These are phyloP conservation scores for Porites lutea DNA, from an alignment of 64 coral and sea anemone species.

Conservation along the genomic window DNA sequence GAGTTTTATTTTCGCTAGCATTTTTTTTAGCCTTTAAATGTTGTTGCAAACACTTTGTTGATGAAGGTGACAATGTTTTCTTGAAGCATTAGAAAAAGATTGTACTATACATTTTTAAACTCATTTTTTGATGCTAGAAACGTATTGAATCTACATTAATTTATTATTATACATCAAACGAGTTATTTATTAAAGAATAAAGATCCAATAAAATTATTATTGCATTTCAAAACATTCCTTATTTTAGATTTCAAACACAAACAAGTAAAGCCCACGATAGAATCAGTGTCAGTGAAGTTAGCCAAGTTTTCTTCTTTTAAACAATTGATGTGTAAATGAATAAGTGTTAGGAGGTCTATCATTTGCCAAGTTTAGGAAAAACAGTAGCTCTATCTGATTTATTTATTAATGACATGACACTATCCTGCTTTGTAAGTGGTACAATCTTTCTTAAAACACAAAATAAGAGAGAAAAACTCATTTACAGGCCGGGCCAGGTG, in stretches of 20 bases:
- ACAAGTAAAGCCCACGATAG: background rate
- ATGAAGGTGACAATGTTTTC: no score
- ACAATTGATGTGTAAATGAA: background rate
- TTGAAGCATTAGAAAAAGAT: no score
- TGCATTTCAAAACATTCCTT: no score
- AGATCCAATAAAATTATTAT: no score
- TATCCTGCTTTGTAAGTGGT: constrained; percentile 5
- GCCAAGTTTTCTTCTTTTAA: background rate
- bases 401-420: constrained; percentile 5
- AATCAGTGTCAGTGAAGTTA: background rate
- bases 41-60: no score
- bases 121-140: no score
- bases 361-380: background rate
- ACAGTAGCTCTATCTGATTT: background rate
- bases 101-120: no score
- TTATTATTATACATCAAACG: no score
- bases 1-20: no score
- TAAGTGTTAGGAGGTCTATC: background rate
- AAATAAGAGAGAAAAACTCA: background rate
- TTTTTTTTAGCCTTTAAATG: no score
- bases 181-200: no score
- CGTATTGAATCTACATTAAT: no score
- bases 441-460: background rate
- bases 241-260: background rate
- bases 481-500: background rate